A percentile compares a stretch with the other conserved stretches of the same genome.
Evolutionary conservation across 1,140 invertebrate genomes (phyloP).

Genomic region (Ceratina japonica): DNA sequence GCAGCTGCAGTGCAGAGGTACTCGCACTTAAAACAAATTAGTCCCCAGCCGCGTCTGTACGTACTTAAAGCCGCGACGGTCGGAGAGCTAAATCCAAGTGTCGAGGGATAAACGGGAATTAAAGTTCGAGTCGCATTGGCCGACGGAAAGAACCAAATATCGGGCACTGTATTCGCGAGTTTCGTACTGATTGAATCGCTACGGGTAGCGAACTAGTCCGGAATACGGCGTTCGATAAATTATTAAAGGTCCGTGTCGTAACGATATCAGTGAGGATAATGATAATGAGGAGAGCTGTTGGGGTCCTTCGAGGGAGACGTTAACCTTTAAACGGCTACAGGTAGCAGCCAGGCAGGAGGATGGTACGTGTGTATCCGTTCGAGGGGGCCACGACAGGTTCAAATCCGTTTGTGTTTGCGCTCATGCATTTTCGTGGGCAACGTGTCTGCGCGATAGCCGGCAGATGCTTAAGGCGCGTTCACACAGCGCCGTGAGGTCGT

Average conservation of each 20-base stretch:
- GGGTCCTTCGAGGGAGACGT: slow-evolving; percentile 39
- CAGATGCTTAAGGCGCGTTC: slow-evolving; percentile 54
- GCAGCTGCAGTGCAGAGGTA: background rate
- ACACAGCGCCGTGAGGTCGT: slow-evolving; percentile 10
- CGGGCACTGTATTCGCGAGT: background rate
- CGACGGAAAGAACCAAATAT: background rate
- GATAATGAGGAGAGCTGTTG: slow-evolving; percentile 27
- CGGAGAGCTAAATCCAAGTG: background rate
- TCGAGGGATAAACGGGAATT: background rate
- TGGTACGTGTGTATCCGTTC: background rate
- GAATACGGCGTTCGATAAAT: too few relatives aligned
- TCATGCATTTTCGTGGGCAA: slow-evolving; percentile 10
- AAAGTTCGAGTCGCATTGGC: background rate
- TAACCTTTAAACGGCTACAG: slow-evolving; percentile 64
- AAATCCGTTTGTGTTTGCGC: slow-evolving; percentile 3
- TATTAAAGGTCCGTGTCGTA: too few relatives aligned
- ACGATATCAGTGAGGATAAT: slow-evolving; percentile 37
- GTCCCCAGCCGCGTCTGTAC: background rate
- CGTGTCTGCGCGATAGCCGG: slow-evolving; percentile 39
- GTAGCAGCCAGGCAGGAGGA: slow-evolving; percentile 24
- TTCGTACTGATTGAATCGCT: background rate
- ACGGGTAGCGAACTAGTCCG: too few relatives aligned
- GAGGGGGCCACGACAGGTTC: slow-evolving; percentile 17
- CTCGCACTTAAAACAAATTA: slow-evolving; percentile 14
- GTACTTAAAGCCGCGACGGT: background rate